Conservation (phyloP, 2,113 vertebrate species). For the Pelmatolapia mariae region DNA sequence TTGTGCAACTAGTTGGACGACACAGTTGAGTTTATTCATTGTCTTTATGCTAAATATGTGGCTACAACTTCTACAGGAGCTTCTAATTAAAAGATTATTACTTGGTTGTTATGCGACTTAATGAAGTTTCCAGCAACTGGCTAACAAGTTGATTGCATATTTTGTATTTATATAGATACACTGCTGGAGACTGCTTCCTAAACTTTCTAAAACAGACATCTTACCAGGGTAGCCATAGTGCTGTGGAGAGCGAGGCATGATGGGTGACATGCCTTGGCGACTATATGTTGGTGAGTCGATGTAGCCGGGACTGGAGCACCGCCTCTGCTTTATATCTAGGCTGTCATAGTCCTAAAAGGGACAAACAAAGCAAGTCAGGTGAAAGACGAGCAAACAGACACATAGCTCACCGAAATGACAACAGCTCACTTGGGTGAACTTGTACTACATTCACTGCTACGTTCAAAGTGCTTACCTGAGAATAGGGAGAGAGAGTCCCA, state of each 20-base stretch:
- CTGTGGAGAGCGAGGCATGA: slow-evolving; percentile 88
- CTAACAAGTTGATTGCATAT: background rate
- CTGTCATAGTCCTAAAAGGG: slow-evolving; percentile 84
- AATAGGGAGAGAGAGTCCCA: slow-evolving; percentile 91
- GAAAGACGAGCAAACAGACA: background rate
- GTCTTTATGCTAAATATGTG: background rate
- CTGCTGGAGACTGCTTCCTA: background rate
- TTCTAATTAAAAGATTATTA: background rate
- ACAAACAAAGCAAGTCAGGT: background rate
- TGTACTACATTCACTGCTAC: background rate
- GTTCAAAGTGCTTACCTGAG: slow-evolving; percentile 79
- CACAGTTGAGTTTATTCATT: background rate
- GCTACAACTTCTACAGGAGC: background rate
- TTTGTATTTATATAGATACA: background rate
- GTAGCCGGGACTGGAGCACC: slow-evolving; percentile 91
- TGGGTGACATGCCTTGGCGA: slow-evolving; percentile 91
- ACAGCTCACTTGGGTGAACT: background rate
- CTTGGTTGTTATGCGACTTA: background rate
- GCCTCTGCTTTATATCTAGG: slow-evolving; percentile 84
- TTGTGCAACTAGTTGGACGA: background rate
- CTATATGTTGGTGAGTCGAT: slow-evolving; percentile 90
- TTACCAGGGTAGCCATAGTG: slow-evolving; percentile 91
- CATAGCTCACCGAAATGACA: background rate
- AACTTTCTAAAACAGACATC: background rate
- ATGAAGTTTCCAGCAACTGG: background rate